phyloP scores from a whole-genome alignment of 2,888 invertebrate genomes.

The Sesamia inferens region DNA sequence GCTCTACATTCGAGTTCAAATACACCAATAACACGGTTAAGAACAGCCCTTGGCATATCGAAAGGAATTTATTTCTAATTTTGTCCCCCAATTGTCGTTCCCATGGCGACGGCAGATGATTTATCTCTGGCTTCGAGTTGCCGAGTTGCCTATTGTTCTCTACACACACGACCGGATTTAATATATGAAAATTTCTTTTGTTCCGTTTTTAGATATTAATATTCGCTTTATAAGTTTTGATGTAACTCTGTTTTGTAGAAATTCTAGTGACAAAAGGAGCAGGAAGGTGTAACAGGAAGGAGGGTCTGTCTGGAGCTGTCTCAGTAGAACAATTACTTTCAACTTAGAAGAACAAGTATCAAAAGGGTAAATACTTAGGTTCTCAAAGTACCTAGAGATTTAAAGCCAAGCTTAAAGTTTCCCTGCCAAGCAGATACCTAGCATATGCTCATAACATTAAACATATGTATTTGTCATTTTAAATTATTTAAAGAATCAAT shows the following conservation, averaged over 20 bases:
- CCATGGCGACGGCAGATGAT: constrained; percentile 59
- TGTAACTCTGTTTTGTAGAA: constrained; percentile 50
- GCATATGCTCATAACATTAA: background rate
- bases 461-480: background rate
- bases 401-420: background rate
- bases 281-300: constrained; percentile 27
- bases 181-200: constrained; percentile 63
- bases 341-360: constrained; percentile 1
- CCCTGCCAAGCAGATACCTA: background rate
- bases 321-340: constrained; percentile 16
- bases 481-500: constrained; percentile 1
- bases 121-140: constrained; percentile 63
- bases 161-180: constrained; percentile 58
- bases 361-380: background rate
- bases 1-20: constrained; percentile 61
- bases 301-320: constrained; percentile 26
- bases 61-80: constrained; percentile 67
- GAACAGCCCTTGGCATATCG: constrained; percentile 60
- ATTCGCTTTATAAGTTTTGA: constrained; percentile 55
- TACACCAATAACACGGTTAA: constrained; percentile 61
- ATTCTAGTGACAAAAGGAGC: constrained; percentile 41
- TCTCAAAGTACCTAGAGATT: background rate
- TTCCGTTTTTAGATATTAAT: constrained; percentile 57
- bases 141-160: constrained; percentile 58
- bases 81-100: constrained; percentile 61